phyloP scores from a whole-genome alignment of 2,113 vertebrate genomes.

The Saiga tatarica region DNA sequence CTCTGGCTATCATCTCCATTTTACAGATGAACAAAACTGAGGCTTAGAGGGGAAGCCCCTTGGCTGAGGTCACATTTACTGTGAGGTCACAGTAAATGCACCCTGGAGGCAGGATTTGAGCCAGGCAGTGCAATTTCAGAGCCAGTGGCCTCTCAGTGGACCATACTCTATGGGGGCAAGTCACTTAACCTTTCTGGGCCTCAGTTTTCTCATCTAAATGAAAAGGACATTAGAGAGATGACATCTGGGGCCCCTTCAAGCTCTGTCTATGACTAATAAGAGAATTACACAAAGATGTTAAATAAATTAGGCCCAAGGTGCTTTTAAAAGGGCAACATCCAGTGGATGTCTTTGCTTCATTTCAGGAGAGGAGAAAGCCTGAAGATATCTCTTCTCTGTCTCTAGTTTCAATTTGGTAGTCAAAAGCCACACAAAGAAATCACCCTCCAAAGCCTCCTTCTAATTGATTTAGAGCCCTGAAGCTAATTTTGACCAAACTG shows the following conservation, averaged over 20 bases:
- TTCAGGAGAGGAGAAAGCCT: background rate
- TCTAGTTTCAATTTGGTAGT: background rate
- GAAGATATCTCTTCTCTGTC: background rate
- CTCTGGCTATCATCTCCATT: background rate
- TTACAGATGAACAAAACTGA: background rate
- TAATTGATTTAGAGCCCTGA: background rate
- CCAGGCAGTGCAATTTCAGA: background rate
- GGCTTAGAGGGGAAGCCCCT: background rate
- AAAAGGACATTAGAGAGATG: background rate
- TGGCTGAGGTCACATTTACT: background rate
- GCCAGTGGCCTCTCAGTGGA: background rate
- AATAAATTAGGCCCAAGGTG: background rate
- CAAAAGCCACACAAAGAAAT: conserved; percentile 17
- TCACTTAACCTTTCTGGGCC: background rate
- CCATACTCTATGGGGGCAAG: background rate
- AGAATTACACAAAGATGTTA: background rate
- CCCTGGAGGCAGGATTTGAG: background rate
- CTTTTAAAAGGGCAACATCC: background rate
- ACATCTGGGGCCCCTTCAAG: background rate
- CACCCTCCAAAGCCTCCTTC: background rate
- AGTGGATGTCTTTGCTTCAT: background rate
- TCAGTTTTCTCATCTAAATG: background rate
- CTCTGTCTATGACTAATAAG: background rate
- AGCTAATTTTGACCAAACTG: conserved; percentile 20
- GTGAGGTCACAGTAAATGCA: background rate